These are phyloP conservation scores for Patella caerulea DNA, from an alignment of 2,888 invertebrate genomes.

Conservation along the genomic window DNA sequence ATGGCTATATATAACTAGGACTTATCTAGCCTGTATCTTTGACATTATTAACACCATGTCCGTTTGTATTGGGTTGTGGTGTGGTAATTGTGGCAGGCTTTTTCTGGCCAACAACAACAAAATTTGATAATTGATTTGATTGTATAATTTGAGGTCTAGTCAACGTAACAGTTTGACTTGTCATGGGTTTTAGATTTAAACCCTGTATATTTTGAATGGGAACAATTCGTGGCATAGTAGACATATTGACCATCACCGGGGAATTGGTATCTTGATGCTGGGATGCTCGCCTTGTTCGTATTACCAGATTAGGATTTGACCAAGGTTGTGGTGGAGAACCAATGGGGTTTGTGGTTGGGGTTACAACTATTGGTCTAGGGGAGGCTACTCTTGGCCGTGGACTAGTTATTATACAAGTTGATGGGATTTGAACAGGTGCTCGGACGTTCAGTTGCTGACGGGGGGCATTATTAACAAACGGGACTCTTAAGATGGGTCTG, in stretches of 20 bases:
- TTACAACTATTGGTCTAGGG: conserved; percentile 15
- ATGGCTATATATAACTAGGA: too few relatives aligned
- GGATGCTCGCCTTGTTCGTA: conserved; percentile 66
- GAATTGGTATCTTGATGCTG: conserved; percentile 28
- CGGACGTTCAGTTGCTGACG: not conserved
- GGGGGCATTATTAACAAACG: conserved; percentile 6
- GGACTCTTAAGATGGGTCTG: conserved; percentile 19
- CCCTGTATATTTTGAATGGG: conserved; percentile 4
- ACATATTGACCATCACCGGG: conserved; percentile 20
- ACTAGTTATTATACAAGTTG: conserved; percentile 18
- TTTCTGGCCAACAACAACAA: conserved; percentile 4
- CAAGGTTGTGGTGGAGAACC: conserved; percentile 59
- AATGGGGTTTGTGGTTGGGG: conserved; percentile 14
- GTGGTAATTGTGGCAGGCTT: not conserved
- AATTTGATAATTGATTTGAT: conserved; percentile 22
- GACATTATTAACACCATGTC: conserved; percentile 6
- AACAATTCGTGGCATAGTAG: conserved; percentile 14
- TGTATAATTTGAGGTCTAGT: conserved; percentile 33
- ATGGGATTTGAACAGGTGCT: conserved; percentile 9
- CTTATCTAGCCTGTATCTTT: not conserved
- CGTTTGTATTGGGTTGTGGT: not conserved
- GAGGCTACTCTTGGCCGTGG: conserved; percentile 17
- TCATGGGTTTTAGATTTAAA: conserved; percentile 7
- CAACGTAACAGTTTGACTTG: conserved; percentile 24
- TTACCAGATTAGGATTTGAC: conserved; percentile 71